Base-by-base conservation (phyloP, 2,888 invertebrate genomes). In the Caenorhabditis wallacei region DNA sequence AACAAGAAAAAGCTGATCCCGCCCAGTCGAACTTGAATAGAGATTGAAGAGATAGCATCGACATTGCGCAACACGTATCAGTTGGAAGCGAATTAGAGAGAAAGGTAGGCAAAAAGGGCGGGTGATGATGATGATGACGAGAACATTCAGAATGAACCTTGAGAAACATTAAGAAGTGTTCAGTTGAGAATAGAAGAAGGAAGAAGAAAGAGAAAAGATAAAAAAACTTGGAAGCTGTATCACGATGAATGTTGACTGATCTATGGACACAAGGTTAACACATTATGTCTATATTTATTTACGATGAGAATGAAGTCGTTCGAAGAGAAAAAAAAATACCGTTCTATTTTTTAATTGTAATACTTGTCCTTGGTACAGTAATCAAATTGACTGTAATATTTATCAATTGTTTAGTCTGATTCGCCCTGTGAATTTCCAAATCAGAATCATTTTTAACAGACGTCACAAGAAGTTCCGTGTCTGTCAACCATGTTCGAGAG, bases 11-110 rank as follows among this genome's bases (percentile, higher is more conserved):
- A 54, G 76, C 54, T 53, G 68, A 70, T 63, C 69, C 78, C 78
- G 69, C 78, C 78, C 78, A 24, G 54, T 51, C 56, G 69, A 78
- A 78, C 78, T 78, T 78, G 78, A 78, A 78, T 63, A 54, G 69
- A 78, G 78, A 78, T 78, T 61, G 78, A 54, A 56, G 57, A 78
- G 78, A 78, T 69, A 78, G 46, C 26, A 56, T 30, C 30, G 30
- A 46, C 30, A 46, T 78, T 69, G 61, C 78, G 78, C 78, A 69
- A 78, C 61, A 76, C 64, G 48, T 64, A 74, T 64, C 66, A 66
- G 66, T 74, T 40, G 18, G 20, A 11, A 3, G 48, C 66, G 43
- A 30, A 53, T 20, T 20, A 48, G 48, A 57, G 40, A 16, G 40
- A 40, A 40, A 40, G 40, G 40, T 10, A 30, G n/a, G 30, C 30